Base-by-base conservation (phyloP, 2,113 vertebrate species). In the Paratilapia polleni region DNA sequence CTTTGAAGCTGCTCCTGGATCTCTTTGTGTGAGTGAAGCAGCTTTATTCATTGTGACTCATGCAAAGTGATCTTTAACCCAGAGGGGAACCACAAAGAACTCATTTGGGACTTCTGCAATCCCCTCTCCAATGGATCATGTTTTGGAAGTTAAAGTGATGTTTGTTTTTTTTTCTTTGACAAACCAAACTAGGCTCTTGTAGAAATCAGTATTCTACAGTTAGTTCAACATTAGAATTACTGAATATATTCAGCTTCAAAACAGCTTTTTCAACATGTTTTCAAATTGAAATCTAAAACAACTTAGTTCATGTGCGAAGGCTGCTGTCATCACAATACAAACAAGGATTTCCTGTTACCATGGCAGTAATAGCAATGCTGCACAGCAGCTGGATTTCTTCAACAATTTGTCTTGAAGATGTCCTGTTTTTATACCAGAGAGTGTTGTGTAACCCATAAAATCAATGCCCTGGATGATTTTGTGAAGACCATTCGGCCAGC, bases 21-120 rank as follows among this genome's bases (percentile, higher is more conserved):
- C 77, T 89, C 76, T 75, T 87, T 78, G 41, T 91, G 87, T 88
- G 79, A 90, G 73, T 26, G 41, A 38, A 88, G 82, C 79, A 81
- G 87, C 91, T 92, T 94, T 86, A 89, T 95, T 91, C 82, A 88
- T 86, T 70, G 85, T 92, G 89, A 89, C 91, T 86, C 91, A 59
- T 92, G 85, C 82, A 88, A 93, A 94, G 87, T 80, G 84, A 94
- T 94, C 80, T 94, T 93, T 92, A 87, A 93, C 88, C 77, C 54
- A 80, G 75, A 86, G 64, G 74, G 83, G 81, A 87, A 73, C 83
- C 84, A 90, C 59, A 86, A 74, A 86, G 77, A 78, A 63, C 36
- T 83, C 90, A 87, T 82, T 36, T n/a, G 78, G 87, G 91, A 91
- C 87, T 43, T 80, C 8, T 56, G 52, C 70, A 82, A 75, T 57